Evolutionary conservation across 2,888 invertebrate species (phyloP), one percentile per base, ranked within the genome.

Genomic region (Malachius bipustulatus): DNA sequence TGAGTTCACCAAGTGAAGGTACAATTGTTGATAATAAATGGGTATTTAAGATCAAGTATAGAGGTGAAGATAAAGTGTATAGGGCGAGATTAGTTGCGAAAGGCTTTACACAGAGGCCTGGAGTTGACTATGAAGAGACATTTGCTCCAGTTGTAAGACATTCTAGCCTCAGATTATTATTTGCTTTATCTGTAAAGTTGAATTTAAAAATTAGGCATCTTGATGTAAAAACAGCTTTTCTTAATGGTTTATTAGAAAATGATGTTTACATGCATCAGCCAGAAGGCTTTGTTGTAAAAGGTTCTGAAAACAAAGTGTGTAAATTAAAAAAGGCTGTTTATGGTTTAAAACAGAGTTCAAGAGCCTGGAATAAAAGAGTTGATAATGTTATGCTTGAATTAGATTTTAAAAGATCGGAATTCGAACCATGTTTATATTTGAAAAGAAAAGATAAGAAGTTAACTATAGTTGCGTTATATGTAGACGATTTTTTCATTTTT

Each of bases 401-500:
- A 11, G 12, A 11, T 33, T 33, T 9, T 29, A 33, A 30, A 30
- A 11, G 33, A n/a, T 40, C 42, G 8, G 10, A 40, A 8, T 16
- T 31, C 28, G 42, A 42, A 35, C 38, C 39, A 16, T 45, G 41
- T 35, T 30, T 45, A n/a, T 45, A 38, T 37, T 36, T 37, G 3
- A 42, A 39, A 36, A 13, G 35, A 38, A 28, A 40, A 14, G 31
- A 19, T 16, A 32, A 36, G 11, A 24, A 35, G 15, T 26, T 40
- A 32, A 41, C 37, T 8, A 30, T 39, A 31, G 16, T 44, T 37
- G 39, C 40, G 3, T 13, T 44, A 16, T 41, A 44, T 36, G 46
- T 47, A 14, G 45, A 47, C 26, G 45, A 47, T 43, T 44, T 40
- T 36, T 43, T 44, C 24, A 35, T 44, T 19, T 42, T 42, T 30